These are phyloP conservation scores for Apus apus DNA, from an alignment of 2,113 vertebrate species.

Conservation along the genomic window DNA sequence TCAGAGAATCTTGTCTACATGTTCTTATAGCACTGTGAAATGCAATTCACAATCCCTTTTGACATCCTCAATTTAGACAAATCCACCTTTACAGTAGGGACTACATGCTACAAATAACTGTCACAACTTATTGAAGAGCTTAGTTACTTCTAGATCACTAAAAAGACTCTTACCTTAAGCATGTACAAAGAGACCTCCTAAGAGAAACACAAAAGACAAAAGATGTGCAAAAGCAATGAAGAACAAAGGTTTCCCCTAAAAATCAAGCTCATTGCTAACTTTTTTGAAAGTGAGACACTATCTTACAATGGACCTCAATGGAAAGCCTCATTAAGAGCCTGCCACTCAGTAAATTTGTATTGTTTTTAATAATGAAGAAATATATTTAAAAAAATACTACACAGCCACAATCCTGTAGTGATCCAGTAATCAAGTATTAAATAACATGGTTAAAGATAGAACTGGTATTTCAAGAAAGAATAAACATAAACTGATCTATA, in stretches of 20 bases:
- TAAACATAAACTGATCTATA: not conserved
- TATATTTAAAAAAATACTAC: not conserved
- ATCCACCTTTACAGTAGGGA: constrained; percentile 62
- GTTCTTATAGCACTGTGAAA: constrained; percentile 56
- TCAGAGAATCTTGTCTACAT: constrained; percentile 60
- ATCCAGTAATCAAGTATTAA: not conserved
- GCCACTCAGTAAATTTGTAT: not conserved
- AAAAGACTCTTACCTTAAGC: not conserved
- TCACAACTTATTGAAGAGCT: constrained; percentile 65
- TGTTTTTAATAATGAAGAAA: not conserved
- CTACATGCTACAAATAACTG: constrained; percentile 60
- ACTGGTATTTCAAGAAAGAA: not conserved
- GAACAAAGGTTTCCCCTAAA: constrained; percentile 35
- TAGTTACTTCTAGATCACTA: constrained; percentile 8
- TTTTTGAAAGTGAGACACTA: not conserved
- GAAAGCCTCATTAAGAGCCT: not conserved
- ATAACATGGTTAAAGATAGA: not conserved
- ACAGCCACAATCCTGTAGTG: not conserved
- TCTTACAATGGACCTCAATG: not conserved
- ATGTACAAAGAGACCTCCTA: constrained; percentile 5
- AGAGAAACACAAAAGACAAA: constrained; percentile 8
- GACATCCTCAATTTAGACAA: constrained; percentile 71
- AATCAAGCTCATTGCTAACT: not conserved
- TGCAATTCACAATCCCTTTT: constrained; percentile 62
- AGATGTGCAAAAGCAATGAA: constrained; percentile 19